Percentiles rank a stretch among this genome's conserved stretches.
phyloP scores from a whole-genome alignment of 2,113 vertebrate species.

The Tragelaphus buxtoni region DNA sequence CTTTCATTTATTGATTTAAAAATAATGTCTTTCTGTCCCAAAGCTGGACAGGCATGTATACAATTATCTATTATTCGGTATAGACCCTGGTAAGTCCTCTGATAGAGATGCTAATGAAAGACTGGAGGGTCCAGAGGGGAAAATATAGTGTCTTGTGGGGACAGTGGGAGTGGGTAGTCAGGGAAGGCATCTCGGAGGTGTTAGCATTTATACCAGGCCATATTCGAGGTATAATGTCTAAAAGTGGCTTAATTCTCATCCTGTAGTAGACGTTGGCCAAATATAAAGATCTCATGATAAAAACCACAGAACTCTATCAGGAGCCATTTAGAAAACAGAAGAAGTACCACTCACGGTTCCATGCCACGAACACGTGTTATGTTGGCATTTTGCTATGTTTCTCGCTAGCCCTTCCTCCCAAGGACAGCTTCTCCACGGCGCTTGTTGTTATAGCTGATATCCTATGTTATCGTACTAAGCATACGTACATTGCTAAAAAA shows the following conservation, averaged over 20 bases:
- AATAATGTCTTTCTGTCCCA: neutral
- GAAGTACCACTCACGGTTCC: neutral
- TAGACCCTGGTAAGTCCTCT: neutral
- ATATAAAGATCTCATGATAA: neutral
- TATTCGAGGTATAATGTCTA: neutral
- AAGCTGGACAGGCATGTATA: neutral
- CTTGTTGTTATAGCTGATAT: neutral
- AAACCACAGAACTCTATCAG: neutral
- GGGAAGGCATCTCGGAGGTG: neutral
- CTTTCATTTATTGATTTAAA: constrained; percentile 13
- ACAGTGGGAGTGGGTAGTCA: neutral
- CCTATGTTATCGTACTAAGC: neutral
- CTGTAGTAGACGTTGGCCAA: neutral
- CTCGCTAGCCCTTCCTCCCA: neutral
- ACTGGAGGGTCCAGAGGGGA: neutral
- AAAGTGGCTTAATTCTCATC: neutral
- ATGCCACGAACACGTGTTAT: neutral
- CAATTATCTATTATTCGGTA: neutral
- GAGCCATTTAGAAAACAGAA: neutral
- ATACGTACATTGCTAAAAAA: neutral
- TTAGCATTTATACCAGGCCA: neutral
- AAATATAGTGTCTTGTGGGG: neutral
- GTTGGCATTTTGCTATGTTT: neutral
- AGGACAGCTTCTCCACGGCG: neutral
- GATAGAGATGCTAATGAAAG: neutral